A percentile compares a stretch with the other conserved stretches of the same genome.
These are phyloP conservation scores for Apodemus agrarius DNA, from an alignment of 2,797 vertebrate genomes.

Conservation along the genomic window DNA sequence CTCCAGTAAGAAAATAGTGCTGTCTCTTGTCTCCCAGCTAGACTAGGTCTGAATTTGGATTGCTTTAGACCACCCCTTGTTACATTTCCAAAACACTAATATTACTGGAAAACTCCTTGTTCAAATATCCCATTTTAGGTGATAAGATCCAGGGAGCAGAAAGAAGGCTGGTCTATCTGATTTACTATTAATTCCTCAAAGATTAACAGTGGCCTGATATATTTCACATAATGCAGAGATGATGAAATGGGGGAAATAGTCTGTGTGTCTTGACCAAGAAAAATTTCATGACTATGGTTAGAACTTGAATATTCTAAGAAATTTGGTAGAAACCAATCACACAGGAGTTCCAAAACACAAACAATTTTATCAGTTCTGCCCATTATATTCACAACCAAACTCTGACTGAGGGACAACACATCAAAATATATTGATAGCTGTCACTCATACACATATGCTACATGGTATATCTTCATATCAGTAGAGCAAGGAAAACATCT, in stretches of 20 bases:
- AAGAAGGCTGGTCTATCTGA: neutral
- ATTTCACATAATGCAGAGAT: conserved; percentile 30
- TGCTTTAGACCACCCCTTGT: neutral
- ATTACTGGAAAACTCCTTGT: neutral
- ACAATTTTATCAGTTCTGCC: neutral
- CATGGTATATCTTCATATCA: neutral
- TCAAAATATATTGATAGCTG: conserved; percentile 13
- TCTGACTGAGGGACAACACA: neutral
- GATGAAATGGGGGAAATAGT: neutral
- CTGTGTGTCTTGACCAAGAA: conserved; percentile 13
- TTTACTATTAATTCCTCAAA: conserved; percentile 4
- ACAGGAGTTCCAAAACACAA: conserved; percentile 64
- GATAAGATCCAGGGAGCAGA: neutral
- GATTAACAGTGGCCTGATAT: conserved; percentile 37
- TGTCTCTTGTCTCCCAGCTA: neutral
- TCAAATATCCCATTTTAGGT: neutral
- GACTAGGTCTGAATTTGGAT: neutral
- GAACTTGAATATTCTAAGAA: conserved; percentile 44
- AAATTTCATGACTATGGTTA: neutral
- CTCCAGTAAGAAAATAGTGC: neutral
- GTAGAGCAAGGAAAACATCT: conserved; percentile 69
- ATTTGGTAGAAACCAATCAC: conserved; percentile 75
- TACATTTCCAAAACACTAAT: neutral
- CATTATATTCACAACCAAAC: neutral
- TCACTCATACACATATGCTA: neutral